Evolutionary conservation across 2,113 vertebrate species (phyloP), one percentile per base, ranked within the genome.

Genomic region (Asarcornis scutulata): DNA sequence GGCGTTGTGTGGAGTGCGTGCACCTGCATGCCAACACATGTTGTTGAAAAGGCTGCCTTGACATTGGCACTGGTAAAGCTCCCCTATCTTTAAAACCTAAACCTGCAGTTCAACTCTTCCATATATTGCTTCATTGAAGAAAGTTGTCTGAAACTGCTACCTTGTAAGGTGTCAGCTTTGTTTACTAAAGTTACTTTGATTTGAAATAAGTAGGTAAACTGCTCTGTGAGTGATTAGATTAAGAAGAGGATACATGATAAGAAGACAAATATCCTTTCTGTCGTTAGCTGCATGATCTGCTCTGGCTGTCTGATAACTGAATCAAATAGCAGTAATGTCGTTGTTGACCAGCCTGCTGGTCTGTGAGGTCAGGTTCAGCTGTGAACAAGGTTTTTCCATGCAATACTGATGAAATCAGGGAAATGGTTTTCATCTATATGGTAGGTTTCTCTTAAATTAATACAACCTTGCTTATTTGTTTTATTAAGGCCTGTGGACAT

Each of bases 121-220:
- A 60, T 7, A 1, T 64, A 23, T 26, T 32, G 22, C 34, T 75
- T 92, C 16, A 40, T 79, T 85, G 53, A 62, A 79, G 62, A 72
- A 36, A 66, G 64, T 12, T 50, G 16, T 26, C 44, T 53, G 50
- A 64, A 94, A 82, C 21, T 80, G 36, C 53, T 79, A 22, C 36
- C 21, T 78, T 58, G 34, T 64, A 58, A 62, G 38, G 23, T 60
- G 18, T 84, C 72, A 73, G 6, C 71, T 79, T 89, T 82, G 46
- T 81, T 92, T 68, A 85, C 26, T 78, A 46, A 91, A 95, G 21
- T 55, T 53, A 23, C 63, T 92, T 89, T 62, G 91, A 73, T 87
- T 67, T 80, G 48, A 87, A 92, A 62, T 69, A 89, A 87, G 38
- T 73, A 64, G 48, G 31, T 76, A 66, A 89, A 52, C 58, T 86